These are phyloP conservation scores for Presbytis comata DNA, from an alignment of 2,797 vertebrate genomes.

Conservation along the genomic window DNA sequence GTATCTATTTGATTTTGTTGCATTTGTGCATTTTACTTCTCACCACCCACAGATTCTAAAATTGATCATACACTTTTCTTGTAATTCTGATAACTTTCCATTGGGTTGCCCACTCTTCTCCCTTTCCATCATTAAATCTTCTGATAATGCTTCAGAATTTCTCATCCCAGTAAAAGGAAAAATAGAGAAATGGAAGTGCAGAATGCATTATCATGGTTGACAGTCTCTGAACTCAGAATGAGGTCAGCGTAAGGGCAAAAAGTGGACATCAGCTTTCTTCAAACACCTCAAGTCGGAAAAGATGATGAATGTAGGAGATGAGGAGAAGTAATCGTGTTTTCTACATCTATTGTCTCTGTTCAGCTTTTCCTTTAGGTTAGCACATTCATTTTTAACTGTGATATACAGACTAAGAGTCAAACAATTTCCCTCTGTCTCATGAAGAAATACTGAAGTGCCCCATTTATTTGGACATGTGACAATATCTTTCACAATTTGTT, in stretches of 20 bases:
- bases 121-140: background rate
- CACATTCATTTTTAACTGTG: background rate
- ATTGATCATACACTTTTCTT: background rate
- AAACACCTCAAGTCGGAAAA: background rate
- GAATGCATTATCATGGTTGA: background rate
- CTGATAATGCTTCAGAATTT: background rate
- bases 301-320: background rate
- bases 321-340: background rate
- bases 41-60: background rate
- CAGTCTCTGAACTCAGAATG: slow-evolving; percentile 25
- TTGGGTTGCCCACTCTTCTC: background rate
- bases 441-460: background rate
- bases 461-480: background rate
- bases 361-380: background rate
- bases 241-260: slow-evolving; percentile 1
- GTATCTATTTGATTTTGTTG: background rate
- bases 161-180: slow-evolving; percentile 1
- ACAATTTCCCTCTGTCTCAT: background rate
- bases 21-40: background rate
- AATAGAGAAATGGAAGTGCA: background rate
- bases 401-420: background rate
- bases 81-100: background rate
- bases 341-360: background rate
- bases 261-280: background rate
- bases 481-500: background rate